These are phyloP conservation scores for Zaprionus capensis DNA, from an alignment of 1,140 invertebrate species.

Conservation along the genomic window DNA sequence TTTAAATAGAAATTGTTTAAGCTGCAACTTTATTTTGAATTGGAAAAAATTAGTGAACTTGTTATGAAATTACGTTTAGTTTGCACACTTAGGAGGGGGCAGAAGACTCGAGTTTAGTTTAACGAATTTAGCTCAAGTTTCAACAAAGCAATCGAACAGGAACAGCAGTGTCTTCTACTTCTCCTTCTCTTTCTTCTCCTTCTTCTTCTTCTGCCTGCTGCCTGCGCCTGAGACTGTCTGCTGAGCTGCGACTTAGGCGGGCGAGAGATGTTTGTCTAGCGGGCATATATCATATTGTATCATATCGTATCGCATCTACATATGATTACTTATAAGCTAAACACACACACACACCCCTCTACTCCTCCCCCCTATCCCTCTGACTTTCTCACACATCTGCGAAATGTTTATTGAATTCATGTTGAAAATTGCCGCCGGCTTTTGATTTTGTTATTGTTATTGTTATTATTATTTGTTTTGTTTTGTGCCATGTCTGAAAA, in stretches of 20 bases:
- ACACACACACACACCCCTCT: neutral
- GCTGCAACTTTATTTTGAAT: neutral
- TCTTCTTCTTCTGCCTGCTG: no score
- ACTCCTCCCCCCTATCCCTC: neutral
- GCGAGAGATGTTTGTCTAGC: conserved; percentile 8
- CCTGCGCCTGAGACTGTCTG: neutral
- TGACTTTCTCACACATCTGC: neutral
- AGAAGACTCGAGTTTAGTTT: neutral
- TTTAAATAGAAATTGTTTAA: neutral
- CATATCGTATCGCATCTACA: conserved; percentile 18
- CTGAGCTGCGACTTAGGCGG: neutral
- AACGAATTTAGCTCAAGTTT: conserved; percentile 1
- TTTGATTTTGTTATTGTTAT: conserved; percentile 24
- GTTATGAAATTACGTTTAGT: neutral
- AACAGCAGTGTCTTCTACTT: neutral
- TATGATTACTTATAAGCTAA: conserved; percentile 22
- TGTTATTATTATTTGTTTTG: conserved; percentile 18
- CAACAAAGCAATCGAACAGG: neutral
- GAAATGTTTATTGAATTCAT: conserved; percentile 46
- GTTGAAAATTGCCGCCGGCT: conserved; percentile 17
- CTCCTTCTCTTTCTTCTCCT: neutral
- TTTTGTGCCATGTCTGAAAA: conserved; percentile 11
- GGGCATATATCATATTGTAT: conserved; percentile 10
- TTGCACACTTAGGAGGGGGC: neutral
- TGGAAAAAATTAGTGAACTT: neutral